Evolutionary conservation across 1,140 invertebrate species (phyloP).

Genomic region (Philopotamus ludificatus): DNA sequence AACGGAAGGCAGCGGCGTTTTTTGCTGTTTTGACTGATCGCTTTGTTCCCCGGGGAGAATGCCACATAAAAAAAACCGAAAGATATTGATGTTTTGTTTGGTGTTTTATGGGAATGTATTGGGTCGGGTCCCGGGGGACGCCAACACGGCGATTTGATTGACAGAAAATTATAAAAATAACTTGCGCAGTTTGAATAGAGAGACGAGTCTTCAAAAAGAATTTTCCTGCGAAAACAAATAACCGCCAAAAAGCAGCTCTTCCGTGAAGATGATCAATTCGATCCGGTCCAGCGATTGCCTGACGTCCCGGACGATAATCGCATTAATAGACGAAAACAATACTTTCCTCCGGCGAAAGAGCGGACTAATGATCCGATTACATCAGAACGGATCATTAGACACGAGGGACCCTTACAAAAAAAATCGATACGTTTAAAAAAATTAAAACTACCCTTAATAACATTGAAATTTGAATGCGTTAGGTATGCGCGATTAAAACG

Average conservation of each 20-base stretch:
- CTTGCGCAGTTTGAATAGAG: background rate
- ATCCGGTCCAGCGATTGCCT: conserved; percentile 18
- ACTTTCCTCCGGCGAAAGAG: conserved; percentile 11
- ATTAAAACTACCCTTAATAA: background rate
- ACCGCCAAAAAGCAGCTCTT: background rate
- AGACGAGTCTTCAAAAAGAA: background rate
- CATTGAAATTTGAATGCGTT: background rate
- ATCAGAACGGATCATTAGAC: background rate
- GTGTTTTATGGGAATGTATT: background rate
- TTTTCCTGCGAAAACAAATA: background rate
- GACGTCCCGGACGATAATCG: conserved; percentile 31
- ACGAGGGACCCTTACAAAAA: background rate
- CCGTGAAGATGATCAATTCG: conserved; percentile 28
- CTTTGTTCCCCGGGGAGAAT: background rate
- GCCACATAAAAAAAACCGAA: background rate
- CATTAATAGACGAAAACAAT: conserved; percentile 28
- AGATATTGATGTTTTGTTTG: conserved; percentile 7
- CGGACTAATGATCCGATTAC: conserved; percentile 17
- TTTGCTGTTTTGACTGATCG: conserved; percentile 9
- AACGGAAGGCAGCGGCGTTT: background rate
- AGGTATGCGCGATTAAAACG: background rate
- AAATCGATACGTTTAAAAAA: background rate
- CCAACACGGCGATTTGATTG: background rate
- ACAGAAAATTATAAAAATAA: background rate
- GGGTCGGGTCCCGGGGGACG: background rate